Evolutionary conservation across 2,888 invertebrate species (phyloP), one percentile per base, ranked within the genome.

Genomic region (Folsomia candida): DNA sequence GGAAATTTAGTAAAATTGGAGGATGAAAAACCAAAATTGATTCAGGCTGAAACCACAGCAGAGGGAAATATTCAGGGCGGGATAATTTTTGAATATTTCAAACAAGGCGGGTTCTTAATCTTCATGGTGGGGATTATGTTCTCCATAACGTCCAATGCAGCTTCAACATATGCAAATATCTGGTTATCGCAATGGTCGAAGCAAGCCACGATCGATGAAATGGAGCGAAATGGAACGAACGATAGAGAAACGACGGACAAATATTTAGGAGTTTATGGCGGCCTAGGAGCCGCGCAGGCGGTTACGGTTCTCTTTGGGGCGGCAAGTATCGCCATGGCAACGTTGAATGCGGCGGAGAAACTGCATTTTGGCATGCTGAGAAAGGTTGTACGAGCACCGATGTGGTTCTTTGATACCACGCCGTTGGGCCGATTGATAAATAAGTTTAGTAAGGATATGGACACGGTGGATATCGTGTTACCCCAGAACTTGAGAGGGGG

Each of bases 31-130:
- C n/a, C n/a, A n/a, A n/a, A 92, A 84, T 86, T 97, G 9, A 96
- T 96, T 75, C 93, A 95, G 84, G 88, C 87, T 0, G 97, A 97
- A 82, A 93, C 91, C 82, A 86, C 95, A 0, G 93, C 94, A 86
- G 94, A 93, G 0, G 97, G 97, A 81, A 92, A 91, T 81, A 93
- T 91, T 2, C 92, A 94, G 84, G 89, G 90, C 87, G 85, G 86
- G 71, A 94, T 97, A 0, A 96, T 96, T 84, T 88, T 90, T 80
- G 91, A 93, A 83, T 98, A 97, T 83, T 85, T 95, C 78, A 88
- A 88, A 83, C 91, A 93, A 62, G 91, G 94, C 76, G 94, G 97
- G 57, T 83, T 92, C 80, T 85, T 89, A 65, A 85, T 92, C 64
- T 88, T 90, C 0, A 82, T 89, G 18, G 84, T 89, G 14, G 92